phyloP scores from a whole-genome alignment of 2,113 vertebrate genomes.

The Malurus cyaneus region DNA sequence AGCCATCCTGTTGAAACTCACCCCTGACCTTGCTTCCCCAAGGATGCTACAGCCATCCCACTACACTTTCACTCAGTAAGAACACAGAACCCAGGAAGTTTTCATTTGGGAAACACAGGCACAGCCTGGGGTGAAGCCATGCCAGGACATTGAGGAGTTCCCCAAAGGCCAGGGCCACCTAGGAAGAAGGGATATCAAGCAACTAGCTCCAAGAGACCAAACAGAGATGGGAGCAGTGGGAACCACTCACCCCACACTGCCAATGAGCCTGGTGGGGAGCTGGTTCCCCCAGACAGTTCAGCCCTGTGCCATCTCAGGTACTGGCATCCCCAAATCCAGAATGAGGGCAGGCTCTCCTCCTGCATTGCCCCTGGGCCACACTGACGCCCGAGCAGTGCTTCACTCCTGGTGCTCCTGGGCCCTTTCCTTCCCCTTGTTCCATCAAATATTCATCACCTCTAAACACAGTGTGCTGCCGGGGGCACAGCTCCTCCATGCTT shows the following conservation, averaged over 20 bases:
- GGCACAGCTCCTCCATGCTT: constrained; percentile 42
- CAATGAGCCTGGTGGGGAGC: neutral
- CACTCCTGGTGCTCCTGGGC: neutral
- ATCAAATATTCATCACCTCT: constrained; percentile 65
- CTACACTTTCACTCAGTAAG: neutral
- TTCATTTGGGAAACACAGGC: neutral
- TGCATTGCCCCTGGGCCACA: rapidly evolving
- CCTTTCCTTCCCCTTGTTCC: neutral
- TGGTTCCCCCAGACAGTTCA: neutral
- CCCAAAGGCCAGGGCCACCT: neutral
- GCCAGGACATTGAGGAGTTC: neutral
- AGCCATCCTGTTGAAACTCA: neutral
- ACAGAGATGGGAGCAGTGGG: rapidly evolving
- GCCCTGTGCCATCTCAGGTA: neutral
- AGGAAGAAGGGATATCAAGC: neutral
- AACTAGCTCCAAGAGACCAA: neutral
- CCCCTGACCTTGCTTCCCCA: neutral
- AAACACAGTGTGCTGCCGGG: constrained; percentile 67
- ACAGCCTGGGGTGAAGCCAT: neutral
- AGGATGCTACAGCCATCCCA: neutral
- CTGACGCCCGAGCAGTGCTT: neutral
- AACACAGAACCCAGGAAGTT: neutral
- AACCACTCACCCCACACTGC: neutral
- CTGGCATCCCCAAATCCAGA: neutral
- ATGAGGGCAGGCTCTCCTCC: neutral